Percentiles rank a stretch among this genome's conserved stretches.
These are phyloP conservation scores for Zhuqinia jingwanae DNA, from an alignment of 2,888 invertebrate species.

Conservation along the genomic window DNA sequence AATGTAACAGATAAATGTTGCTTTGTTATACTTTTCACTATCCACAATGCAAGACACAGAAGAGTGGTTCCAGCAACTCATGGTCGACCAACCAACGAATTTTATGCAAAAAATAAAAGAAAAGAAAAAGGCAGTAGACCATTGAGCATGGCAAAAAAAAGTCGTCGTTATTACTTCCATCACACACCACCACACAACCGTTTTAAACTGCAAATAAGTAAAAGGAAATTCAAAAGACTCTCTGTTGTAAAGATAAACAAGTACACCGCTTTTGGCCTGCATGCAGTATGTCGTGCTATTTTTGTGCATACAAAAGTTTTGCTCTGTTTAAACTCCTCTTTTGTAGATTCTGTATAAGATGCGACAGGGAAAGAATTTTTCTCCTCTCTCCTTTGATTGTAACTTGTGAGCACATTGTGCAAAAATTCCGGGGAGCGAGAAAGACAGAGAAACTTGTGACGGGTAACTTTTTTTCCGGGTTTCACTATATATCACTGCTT, in stretches of 20 bases:
- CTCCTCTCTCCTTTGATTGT: constrained; percentile 22
- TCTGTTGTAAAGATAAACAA: background rate
- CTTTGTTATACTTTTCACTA: constrained; percentile 25
- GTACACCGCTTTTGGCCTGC: background rate
- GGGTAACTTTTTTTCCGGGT: no score
- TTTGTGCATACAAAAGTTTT: background rate
- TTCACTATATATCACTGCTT: no score
- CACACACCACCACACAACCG: background rate
- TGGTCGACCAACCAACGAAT: background rate
- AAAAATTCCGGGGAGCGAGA: background rate
- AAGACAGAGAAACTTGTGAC: no score
- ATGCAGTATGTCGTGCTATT: background rate
- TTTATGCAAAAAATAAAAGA: background rate
- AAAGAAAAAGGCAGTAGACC: background rate
- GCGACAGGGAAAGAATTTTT: background rate
- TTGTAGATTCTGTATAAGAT: no score
- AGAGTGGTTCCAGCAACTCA: background rate
- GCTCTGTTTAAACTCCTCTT: no score
- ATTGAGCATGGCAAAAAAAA: no score
- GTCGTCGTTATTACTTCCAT: no score
- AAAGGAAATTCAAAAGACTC: background rate
- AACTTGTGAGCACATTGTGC: background rate
- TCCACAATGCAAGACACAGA: background rate
- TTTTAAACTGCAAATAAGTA: constrained; percentile 15
- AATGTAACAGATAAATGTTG: constrained; percentile 13